Percentiles rank a stretch among this genome's conserved stretches.
Evolutionary conservation across 2,888 invertebrate genomes (phyloP).

Genomic region (Lasioglossum pauxillum): DNA sequence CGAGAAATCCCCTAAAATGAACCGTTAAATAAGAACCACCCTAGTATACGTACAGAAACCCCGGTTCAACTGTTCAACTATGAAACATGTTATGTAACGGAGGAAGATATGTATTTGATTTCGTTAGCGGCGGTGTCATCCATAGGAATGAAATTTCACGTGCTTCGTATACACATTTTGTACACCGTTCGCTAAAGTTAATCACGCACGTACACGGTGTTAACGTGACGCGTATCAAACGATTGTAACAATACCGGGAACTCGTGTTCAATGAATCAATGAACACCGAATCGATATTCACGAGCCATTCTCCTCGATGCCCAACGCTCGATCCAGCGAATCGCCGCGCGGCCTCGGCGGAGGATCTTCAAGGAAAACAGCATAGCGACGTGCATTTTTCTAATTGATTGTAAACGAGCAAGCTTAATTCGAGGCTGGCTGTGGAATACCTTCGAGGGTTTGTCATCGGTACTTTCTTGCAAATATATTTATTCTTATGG

Average conservation of each 20-base stretch:
- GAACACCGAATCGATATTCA: conserved; percentile 60
- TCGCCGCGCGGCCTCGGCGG: conserved; percentile 65
- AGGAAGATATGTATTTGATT: background rate
- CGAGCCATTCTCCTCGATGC: conserved; percentile 21
- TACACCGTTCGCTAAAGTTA: conserved; percentile 27
- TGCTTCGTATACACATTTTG: no score
- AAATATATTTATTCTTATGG: background rate
- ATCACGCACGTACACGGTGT: conserved; percentile 21
- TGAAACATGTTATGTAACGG: no score
- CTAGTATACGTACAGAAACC: no score
- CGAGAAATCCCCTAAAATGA: no score
- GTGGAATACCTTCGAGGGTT: background rate
- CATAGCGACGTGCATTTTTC: conserved; percentile 68
- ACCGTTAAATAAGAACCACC: no score
- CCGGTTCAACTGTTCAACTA: no score
- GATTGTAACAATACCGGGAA: conserved; percentile 53
- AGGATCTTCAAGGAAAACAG: conserved; percentile 74
- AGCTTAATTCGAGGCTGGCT: background rate
- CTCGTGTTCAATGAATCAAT: conserved; percentile 59
- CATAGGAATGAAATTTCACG: background rate
- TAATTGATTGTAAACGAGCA: conserved; percentile 47
- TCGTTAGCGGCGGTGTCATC: background rate
- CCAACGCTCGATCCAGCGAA: conserved; percentile 25
- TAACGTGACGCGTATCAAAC: conserved; percentile 44
- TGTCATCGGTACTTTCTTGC: background rate